A percentile compares a stretch with the other conserved stretches of the same genome.
Evolutionary conservation across 1,140 invertebrate species (phyloP).

Genomic region (Heliconius nattereri): DNA sequence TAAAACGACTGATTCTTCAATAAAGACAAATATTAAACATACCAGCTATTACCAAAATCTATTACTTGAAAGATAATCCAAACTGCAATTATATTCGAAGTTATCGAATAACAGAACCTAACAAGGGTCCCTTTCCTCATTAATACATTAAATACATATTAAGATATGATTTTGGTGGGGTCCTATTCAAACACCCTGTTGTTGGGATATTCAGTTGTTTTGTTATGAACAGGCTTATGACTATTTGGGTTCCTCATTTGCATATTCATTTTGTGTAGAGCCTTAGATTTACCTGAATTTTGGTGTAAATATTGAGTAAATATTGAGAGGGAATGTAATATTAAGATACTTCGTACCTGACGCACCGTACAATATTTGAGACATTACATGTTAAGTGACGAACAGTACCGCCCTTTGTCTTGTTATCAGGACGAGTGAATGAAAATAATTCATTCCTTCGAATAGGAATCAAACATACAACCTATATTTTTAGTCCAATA

Average conservation of each 20-base stretch:
- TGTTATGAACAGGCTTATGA: conserved; percentile 12
- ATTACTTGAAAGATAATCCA: neutral
- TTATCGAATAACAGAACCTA: conserved; percentile 9
- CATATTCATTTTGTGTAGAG: conserved; percentile 5
- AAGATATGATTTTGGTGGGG: conserved; percentile 6
- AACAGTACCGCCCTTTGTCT: no score
- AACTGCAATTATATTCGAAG: conserved; percentile 6
- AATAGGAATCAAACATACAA: no score
- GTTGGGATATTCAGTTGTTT: neutral
- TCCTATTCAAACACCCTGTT: conserved; percentile 1
- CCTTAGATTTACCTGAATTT: conserved; percentile 4
- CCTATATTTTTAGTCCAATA: no score
- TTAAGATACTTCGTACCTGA: no score
- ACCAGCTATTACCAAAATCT: conserved; percentile 39
- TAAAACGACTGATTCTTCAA: neutral
- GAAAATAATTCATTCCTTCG: no score
- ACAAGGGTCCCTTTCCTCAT: neutral
- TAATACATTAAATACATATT: conserved; percentile 16
- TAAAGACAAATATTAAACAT: conserved; percentile 4
- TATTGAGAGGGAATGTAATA: no score
- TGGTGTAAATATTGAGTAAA: neutral
- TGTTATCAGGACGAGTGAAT: no score
- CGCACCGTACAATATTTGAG: no score
- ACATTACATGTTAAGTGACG: no score
- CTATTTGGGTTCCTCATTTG: conserved; percentile 1